Base-by-base conservation (phyloP, 2,113 vertebrate genomes). In the Saguinus midas region DNA sequence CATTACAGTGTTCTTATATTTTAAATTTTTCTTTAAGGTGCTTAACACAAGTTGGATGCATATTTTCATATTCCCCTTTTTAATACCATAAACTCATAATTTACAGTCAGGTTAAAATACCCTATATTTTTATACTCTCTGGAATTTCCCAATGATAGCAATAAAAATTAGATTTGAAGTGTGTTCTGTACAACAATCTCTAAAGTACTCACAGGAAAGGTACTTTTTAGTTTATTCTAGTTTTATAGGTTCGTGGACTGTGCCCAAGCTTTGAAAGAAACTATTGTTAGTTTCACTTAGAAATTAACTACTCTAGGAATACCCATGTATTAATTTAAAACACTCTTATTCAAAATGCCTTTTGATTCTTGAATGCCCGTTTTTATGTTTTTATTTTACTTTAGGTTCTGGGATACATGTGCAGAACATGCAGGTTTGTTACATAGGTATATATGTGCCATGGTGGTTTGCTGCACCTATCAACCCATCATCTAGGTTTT, bases 141-240 rank as follows among this genome's bases (percentile, higher is more conserved):
- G 95, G 96, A 97, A 95, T 96, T 97, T 72, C 97, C 97, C 94
- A 82, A 18, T 84, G 57, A 93, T 17, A 90, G 12, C 32, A 97
- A 87, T 85, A 88, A 93, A 96, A 96, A 96, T 96, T 86, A 97
- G 73, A 87, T 66, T 86, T 81, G 50, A 85, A 58, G 40, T 80
- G 50, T 89, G 79, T 95, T 96, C 58, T 90, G 72, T 61, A 96
- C 20, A 82, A 84, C 25, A 78, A 20, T 86, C 90, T 96, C 94
- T 93, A 90, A 96, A 95, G 87, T 78, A 73, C 70, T 94, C 76
- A 89, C 13, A 94, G 58, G 64, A 94, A 95, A 82, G 89, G 84
- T 95, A 95, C 94, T 96, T 98, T 94, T 90, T 95, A 82, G 79
- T 87, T 73, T 87, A 78, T 89, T 96, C 64, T 88, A 50, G 86